Percentiles rank a stretch among this genome's conserved stretches.
Evolutionary conservation across 2,113 vertebrate species (phyloP).

Genomic region (Apus apus): DNA sequence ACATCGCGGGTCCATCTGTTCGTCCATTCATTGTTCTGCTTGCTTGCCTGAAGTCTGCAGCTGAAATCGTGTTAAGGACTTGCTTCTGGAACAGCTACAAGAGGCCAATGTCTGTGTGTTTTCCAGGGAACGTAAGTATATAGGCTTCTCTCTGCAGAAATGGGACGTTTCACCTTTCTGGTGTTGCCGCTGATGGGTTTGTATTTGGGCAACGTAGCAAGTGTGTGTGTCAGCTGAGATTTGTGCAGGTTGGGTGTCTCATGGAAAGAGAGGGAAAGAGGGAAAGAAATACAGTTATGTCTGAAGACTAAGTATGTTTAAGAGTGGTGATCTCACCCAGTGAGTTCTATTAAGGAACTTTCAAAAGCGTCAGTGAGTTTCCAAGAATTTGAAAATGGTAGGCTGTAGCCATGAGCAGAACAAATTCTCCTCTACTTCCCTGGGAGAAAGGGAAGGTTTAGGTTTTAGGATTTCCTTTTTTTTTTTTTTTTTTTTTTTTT

Average conservation of each 20-base stretch:
- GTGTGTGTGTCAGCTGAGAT: not conserved
- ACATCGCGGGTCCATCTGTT: slow-evolving; percentile 96
- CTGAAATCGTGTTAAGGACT: slow-evolving; percentile 82
- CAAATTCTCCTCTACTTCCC: not conserved
- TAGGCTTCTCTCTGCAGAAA: slow-evolving; percentile 44
- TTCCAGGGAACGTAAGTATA: slow-evolving; percentile 80
- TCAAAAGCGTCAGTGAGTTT: not conserved
- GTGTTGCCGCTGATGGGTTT: not conserved
- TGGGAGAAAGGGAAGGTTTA: not conserved
- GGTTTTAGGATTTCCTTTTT: not conserved
- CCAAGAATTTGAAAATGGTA: not conserved
- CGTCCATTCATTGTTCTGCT: slow-evolving; percentile 90
- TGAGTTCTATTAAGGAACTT: not conserved
- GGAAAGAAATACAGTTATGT: not conserved
- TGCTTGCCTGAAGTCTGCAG: slow-evolving; percentile 81
- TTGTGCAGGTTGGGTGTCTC: not conserved
- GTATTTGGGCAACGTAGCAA: not conserved
- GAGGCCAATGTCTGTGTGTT: slow-evolving; percentile 83
- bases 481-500: not conserved
- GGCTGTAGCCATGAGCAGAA: not conserved
- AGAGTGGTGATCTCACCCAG: not conserved
- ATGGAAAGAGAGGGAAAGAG: not conserved
- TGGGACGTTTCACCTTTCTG: slow-evolving; percentile 49
- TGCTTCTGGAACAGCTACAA: slow-evolving; percentile 79
- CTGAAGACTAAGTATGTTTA: not conserved